Percentiles rank a stretch among this genome's conserved stretches.
Conservation (phyloP, 1,140 invertebrate species). For the Manduca sexta region DNA sequence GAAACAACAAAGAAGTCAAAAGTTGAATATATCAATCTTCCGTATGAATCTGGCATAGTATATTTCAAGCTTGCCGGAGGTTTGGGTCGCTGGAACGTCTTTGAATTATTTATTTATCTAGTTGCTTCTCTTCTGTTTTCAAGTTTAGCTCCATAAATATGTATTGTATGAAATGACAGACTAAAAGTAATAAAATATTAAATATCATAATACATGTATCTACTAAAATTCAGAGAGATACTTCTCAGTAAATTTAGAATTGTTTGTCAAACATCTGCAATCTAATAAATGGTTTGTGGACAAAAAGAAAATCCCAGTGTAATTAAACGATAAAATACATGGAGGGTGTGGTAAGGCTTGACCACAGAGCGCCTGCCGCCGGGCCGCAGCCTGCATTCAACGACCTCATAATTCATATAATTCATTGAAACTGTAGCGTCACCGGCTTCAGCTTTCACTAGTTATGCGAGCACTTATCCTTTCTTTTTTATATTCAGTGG, state of each 20-base stretch:
- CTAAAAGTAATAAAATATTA: not conserved
- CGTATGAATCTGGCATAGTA: conserved; percentile 22
- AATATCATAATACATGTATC: too few species aligned
- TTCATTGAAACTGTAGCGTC: conserved; percentile 25
- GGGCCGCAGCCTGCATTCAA: conserved; percentile 25
- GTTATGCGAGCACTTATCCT: too few species aligned
- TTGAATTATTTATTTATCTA: conserved; percentile 26
- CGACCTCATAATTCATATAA: conserved; percentile 45
- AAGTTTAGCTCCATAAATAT: conserved; percentile 1
- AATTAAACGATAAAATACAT: conserved; percentile 7
- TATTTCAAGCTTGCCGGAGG: conserved; percentile 3
- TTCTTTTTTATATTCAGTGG: too few species aligned
- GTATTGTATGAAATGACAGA: not conserved
- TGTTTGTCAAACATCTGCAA: too few species aligned
- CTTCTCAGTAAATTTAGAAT: too few species aligned
- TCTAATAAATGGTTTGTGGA: too few species aligned
- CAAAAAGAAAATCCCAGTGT: not conserved
- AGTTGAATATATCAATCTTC: conserved; percentile 13
- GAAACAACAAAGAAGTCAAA: not conserved
- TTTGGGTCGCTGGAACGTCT: conserved; percentile 3
- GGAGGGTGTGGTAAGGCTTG: conserved; percentile 13
- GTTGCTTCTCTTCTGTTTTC: conserved; percentile 22
- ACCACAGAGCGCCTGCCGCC: conserved; percentile 8
- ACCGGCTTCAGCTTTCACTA: too few species aligned
- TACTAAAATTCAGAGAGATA: too few species aligned